Evolutionary conservation across 2,797 vertebrate species (phyloP), one percentile per base, ranked within the genome.

Genomic region (Diplodus sargus): DNA sequence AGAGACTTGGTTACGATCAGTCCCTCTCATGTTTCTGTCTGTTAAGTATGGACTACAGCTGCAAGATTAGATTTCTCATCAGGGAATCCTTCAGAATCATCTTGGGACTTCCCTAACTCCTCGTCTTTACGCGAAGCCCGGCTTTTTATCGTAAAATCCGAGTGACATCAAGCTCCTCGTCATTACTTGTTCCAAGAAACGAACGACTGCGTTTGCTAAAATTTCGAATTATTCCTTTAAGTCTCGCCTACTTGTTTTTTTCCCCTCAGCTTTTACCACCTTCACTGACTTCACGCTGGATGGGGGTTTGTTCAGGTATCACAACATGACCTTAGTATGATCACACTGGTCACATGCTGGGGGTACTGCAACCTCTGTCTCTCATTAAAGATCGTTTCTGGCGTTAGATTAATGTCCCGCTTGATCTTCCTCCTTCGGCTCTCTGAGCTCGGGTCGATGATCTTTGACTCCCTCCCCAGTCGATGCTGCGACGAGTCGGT

Each of bases 141-240:
- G n/a, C 13, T 43, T 45, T 34, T 30, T 30, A 22, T 42, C 16
- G 22, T 34, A 25, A 23, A 3, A 22, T 22, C 11, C n/a, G 34
- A 30, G 23, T n/a, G 23, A 6, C 2, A 12, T 18, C 59, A 16
- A 39, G 43, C 28, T 70, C 51, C n/a, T 52, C 8, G 34, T 34
- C 12, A 4, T 12, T n/a, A 15, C 25, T 49, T 47, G 5, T 64
- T 11, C 17, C 18, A 43, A 61, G 10, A 54, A 54, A 63, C 18
- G 0, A 17, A 23, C 2, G 25, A 39, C 1, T 2, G 11, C 10
- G 15, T 25, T 60, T 6, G 4, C 0, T 0, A 16, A 42, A 61
- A 30, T 10, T 12, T n/a, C 9, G 4, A 54, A 17, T 18, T 62
- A n/a, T 52, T 28, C 23, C 49, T 61, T 43, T 28, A 66, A 57